Evolutionary conservation across 2,113 vertebrate species (phyloP).

Genomic region (Cisticola juncidis): DNA sequence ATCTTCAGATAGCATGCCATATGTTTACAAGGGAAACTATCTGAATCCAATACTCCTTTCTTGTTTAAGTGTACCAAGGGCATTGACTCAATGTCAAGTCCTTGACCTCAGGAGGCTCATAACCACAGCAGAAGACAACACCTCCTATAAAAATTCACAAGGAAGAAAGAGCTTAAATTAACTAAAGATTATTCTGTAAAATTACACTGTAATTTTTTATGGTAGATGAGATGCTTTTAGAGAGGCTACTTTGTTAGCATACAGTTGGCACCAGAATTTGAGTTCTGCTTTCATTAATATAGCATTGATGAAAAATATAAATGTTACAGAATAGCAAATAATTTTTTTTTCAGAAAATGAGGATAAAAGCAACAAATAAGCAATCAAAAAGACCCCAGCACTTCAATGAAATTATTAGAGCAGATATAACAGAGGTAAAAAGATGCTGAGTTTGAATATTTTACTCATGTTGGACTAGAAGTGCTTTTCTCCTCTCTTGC

Average conservation of each 20-base stretch:
- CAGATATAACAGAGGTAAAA: not conserved
- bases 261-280: not conserved
- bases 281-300: not conserved
- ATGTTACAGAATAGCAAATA: not conserved
- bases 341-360: not conserved
- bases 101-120: not conserved
- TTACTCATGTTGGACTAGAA: not conserved
- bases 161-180: not conserved
- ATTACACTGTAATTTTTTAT: not conserved
- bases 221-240: not conserved
- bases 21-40: not conserved
- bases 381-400: fast-evolving
- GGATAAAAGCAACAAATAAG: not conserved
- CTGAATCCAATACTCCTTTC: not conserved
- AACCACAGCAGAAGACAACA: not conserved
- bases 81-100: not conserved
- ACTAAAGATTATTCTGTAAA: not conserved
- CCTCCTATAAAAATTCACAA: not conserved
- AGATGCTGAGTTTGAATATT: not conserved
- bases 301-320: not conserved
- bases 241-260: not conserved
- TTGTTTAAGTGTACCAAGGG: not conserved
- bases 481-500: not conserved
- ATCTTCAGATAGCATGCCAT: not conserved
- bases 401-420: not conserved